phyloP scores from a whole-genome alignment of 2,113 vertebrate species.

The Pionites leucogaster region DNA sequence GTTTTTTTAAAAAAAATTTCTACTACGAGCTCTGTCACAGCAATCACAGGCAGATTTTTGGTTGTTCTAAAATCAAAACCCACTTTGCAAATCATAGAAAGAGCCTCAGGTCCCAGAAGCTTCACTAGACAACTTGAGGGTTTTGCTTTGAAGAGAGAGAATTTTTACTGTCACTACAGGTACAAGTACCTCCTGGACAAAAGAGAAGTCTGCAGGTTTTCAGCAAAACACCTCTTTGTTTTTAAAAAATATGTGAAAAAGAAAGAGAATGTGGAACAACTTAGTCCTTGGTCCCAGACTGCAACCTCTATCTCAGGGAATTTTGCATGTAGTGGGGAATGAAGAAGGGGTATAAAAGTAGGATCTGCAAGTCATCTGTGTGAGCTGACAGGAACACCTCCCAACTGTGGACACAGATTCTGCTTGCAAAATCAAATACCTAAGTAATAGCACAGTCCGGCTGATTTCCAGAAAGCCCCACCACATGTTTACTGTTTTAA shows the following conservation, averaged over 20 bases:
- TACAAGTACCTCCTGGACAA: not conserved
- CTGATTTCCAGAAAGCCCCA: slow-evolving; percentile 23
- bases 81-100: not conserved
- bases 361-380: not conserved
- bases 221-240: not conserved
- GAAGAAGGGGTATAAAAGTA: not conserved
- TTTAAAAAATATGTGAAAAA: not conserved
- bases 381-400: not conserved
- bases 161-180: not conserved
- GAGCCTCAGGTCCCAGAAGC: not conserved
- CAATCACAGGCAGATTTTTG: not conserved
- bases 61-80: not conserved
- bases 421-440: not conserved
- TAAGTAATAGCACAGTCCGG: slow-evolving; percentile 33
- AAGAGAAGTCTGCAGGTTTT: not conserved
- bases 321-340: not conserved
- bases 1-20: not conserved
- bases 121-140: not conserved
- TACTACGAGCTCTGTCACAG: not conserved
- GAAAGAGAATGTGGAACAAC: not conserved
- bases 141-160: not conserved
- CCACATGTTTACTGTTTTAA: slow-evolving; percentile 12
- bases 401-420: not conserved
- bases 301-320: not conserved
- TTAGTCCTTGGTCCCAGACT: not conserved